phyloP scores from a whole-genome alignment of 2,888 invertebrate species.

The Pandemis corylana region DNA sequence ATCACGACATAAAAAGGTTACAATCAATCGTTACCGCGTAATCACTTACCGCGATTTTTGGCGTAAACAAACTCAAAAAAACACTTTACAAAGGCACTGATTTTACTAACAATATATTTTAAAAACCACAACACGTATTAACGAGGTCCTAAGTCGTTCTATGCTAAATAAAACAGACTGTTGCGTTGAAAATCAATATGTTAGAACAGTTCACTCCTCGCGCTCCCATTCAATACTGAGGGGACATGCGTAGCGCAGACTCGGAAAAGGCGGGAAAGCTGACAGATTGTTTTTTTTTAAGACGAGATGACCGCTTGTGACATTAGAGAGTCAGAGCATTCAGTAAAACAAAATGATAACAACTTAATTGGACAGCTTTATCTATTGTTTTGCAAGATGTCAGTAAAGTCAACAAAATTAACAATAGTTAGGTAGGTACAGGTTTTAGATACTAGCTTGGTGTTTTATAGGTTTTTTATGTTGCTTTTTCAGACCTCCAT shows the following conservation, averaged over 20 bases:
- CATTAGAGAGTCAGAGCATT: slow-evolving; percentile 31
- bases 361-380: slow-evolving; percentile 11
- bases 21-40: slow-evolving; percentile 47
- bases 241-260: slow-evolving; percentile 72
- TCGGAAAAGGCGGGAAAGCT: slow-evolving; percentile 73
- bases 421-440: background rate
- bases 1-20: slow-evolving; percentile 16
- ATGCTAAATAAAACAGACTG: slow-evolving; percentile 67
- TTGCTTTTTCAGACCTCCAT: too few species aligned
- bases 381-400: slow-evolving; percentile 16
- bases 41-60: slow-evolving; percentile 62
- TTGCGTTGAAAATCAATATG: slow-evolving; percentile 75
- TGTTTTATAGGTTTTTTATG: too few species aligned
- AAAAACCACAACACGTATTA: slow-evolving; percentile 63
- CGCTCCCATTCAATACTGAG: slow-evolving; percentile 74
- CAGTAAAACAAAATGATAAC: slow-evolving; percentile 21
- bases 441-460: background rate
- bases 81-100: slow-evolving; percentile 70
- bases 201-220: slow-evolving; percentile 59
- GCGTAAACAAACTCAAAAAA: slow-evolving; percentile 51
- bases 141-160: slow-evolving; percentile 52
- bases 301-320: slow-evolving; percentile 36
- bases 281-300: slow-evolving; percentile 67
- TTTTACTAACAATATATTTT: slow-evolving; percentile 45
- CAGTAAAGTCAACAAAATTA: slow-evolving; percentile 18